phyloP scores from a whole-genome alignment of 1,140 invertebrate species.

The Heliconius nattereri region DNA sequence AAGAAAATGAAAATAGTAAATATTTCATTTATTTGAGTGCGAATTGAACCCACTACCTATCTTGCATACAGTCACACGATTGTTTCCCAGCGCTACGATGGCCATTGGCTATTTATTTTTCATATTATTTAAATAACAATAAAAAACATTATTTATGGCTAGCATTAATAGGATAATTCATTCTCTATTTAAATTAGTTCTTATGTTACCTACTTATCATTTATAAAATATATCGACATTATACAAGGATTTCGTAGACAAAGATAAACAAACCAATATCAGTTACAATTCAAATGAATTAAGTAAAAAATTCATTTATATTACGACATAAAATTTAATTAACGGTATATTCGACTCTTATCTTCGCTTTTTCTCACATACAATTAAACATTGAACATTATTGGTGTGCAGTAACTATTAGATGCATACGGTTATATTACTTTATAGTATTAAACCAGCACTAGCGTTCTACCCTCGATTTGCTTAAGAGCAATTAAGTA shows the following conservation, averaged over 20 bases:
- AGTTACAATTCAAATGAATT: background rate
- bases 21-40: too few relatives aligned
- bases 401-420: background rate
- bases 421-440: background rate
- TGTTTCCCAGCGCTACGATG: too few relatives aligned
- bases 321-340: conserved; percentile 1
- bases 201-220: background rate
- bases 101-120: too few relatives aligned
- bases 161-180: conserved; percentile 2
- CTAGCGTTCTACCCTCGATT: background rate
- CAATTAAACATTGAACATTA: conserved; percentile 2
- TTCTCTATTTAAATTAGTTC: conserved; percentile 13
- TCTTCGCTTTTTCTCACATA: background rate
- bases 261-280: conserved; percentile 10
- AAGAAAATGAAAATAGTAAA: too few relatives aligned
- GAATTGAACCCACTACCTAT: too few relatives aligned
- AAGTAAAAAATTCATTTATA: background rate
- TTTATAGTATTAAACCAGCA: background rate
- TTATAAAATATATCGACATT: background rate
- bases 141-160: background rate
- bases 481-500: background rate
- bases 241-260: background rate
- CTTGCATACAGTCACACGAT: too few relatives aligned
- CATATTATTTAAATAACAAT: background rate
- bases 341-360: background rate